Evolutionary conservation across 2,888 invertebrate genomes (phyloP).

Genomic region (Rhingia rostrata): DNA sequence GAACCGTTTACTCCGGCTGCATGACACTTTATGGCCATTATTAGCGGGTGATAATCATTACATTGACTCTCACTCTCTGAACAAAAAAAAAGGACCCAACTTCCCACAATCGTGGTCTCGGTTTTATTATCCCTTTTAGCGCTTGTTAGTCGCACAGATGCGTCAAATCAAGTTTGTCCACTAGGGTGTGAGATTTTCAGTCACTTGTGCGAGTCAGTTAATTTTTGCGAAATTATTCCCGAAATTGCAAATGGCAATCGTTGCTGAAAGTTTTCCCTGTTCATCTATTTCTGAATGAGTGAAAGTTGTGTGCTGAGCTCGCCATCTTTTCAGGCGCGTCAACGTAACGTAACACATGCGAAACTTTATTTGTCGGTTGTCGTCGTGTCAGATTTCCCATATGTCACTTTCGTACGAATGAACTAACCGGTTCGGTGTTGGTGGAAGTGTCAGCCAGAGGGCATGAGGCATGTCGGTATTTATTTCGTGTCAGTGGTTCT

Average conservation of each 20-base stretch:
- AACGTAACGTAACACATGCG: no score
- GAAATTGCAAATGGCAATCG: background rate
- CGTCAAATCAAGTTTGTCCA: conserved; percentile 3
- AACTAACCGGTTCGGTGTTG: background rate
- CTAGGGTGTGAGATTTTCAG: conserved; percentile 5
- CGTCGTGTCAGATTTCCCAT: background rate
- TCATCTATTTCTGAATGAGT: conserved; percentile 6
- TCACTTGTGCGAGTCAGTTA: conserved; percentile 14
- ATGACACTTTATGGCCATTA: conserved; percentile 36
- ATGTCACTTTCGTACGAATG: background rate
- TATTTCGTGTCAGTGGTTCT: conserved; percentile 46
- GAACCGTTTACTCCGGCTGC: conserved; percentile 4
- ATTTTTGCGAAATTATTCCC: conserved; percentile 35
- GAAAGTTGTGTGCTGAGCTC: background rate
- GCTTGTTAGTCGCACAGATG: conserved; percentile 15
- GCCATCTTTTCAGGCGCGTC: no score
- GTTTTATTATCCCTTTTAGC: conserved; percentile 29
- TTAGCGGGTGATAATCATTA: conserved; percentile 31
- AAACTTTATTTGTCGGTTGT: no score
- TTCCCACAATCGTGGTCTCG: conserved; percentile 12
- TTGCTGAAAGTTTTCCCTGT: background rate
- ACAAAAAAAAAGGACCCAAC: background rate
- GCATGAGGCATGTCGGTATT: conserved; percentile 33
- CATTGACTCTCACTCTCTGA: background rate
- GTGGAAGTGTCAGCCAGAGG: background rate